Evolutionary conservation across 1,140 invertebrate species (phyloP), one percentile per base, ranked within the genome.

Genomic region (Cyclargus thomasi): DNA sequence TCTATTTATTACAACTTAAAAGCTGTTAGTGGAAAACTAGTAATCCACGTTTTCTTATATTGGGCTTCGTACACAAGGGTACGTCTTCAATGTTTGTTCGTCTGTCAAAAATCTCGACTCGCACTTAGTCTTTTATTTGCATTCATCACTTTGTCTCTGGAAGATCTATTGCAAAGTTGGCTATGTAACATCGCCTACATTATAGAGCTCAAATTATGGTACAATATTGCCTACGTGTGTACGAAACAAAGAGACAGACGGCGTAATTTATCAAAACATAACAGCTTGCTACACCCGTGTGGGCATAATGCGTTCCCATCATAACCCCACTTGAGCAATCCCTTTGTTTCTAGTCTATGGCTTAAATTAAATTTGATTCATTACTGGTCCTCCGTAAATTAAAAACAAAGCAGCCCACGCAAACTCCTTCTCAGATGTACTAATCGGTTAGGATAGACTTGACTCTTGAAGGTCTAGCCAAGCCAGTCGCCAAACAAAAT

Each of bases 191-290:
- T n/a, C n/a, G 14, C 14, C 11, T 47, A 47, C 11, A 47, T 47
- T 47, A 16, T 8, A 47, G 11, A 47, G 14, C 39, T 14, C 39
- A 47, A 47, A 47, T 47, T 47, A 2, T 47, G 14, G 10, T 47
- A 47, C 39, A 47, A 47, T 47, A 11, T 29, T 29, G 39, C 14
- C 39, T 47, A 47, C 39, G 6, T 59, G 55, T 59, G 18, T 59
- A 20, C 18, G 55, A 20, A 59, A 59, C 55, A 59, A 59, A 59
- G 55, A 63, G n/a, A 22, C 62, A n/a, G 22, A 63, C 55, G 62
- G 21, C 35, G 29, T 63, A 63, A 63, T 63, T 63, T n/a, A 63
- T 63, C 62, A 63, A 29, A 63, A n/a, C 23, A 63, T 63, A 63
- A 63, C 62, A 63, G 62, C n/a, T 63, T 63, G 62, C 62, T 14